Base-by-base conservation (phyloP, 2,888 invertebrate species). In the Limnephilus lunatus region DNA sequence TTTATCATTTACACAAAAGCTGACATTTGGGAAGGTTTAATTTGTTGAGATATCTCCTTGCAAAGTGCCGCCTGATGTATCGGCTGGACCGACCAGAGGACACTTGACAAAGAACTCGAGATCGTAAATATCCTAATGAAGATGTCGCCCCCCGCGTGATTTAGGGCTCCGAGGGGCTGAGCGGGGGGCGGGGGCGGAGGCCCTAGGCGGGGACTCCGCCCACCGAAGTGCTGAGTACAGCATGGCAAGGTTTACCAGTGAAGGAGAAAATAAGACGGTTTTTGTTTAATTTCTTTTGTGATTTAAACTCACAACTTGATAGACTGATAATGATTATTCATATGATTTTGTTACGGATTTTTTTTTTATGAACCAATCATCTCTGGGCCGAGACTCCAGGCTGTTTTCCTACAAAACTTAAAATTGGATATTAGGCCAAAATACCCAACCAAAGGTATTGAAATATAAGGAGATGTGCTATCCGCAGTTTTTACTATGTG, bases 121-220 rank as follows among this genome's bases (percentile, higher is more conserved):
- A 93, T 68, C 68, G 25, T 93, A 93, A 93, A 93, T 93, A 93
- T 91, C 92, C 92, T 93, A 93, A 93, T 93, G 93, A 93, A 93
- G 93, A 93, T 93, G 93, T 93, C 93, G 91, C 93, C 93, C 91
- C 93, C 92, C 91, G 91, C 85, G 80, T 92, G 92, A 92, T 92
- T 92, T 91, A 92, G 91, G 85, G 53, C 68, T 19, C 9, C 68
- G 68, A 9, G 25, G 68, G 68, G n/a, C 68, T 19, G 68, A 15
- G 15, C 48, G n/a, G 31, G n/a, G 85, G 32, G 88, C n/a, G 80
- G 35, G 88, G 82, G 88, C 35, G 53, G 53, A 15, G 31, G 85
- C 31, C 85, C 48, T 35, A 30, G 90, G 53, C 3, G 35, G 81
- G 80, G 48, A 19, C 14, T 53, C 88, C 88, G 88, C 88, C 88